Percentiles rank a stretch among this genome's conserved stretches.
phyloP scores from a whole-genome alignment of 2,888 invertebrate species.

The Alviniconcha strummeri region DNA sequence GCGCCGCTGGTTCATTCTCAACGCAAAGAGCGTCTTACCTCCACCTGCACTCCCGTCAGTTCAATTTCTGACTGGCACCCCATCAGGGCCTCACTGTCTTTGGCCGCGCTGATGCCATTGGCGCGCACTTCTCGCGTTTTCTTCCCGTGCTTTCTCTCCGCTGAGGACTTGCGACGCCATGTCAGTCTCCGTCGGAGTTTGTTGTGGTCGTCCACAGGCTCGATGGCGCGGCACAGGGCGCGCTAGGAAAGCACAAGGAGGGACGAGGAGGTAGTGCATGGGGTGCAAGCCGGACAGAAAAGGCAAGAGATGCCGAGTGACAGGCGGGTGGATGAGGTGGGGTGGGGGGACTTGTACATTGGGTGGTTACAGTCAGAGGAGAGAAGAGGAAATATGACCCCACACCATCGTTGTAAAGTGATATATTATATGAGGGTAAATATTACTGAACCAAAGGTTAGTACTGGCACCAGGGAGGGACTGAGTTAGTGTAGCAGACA shows the following conservation, averaged over 20 bases:
- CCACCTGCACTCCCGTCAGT: conserved; percentile 51
- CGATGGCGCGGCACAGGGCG: conserved; percentile 61
- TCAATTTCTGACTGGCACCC: conserved; percentile 59
- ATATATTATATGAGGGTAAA: no score
- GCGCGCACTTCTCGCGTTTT: conserved; percentile 46
- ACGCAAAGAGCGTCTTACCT: conserved; percentile 43
- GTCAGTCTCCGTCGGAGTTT: conserved; percentile 46
- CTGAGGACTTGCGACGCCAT: conserved; percentile 44
- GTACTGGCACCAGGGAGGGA: no score
- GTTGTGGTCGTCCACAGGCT: conserved; percentile 51
- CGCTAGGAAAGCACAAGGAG: conserved; percentile 44
- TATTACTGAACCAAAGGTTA: no score
- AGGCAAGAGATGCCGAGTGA: no score
- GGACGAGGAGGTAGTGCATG: no score
- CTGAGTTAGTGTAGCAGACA: no score
- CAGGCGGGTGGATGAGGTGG: no score
- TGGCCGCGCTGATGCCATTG: conserved; percentile 51
- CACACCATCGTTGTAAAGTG: no score
- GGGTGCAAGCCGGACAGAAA: no score
- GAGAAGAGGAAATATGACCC: no score
- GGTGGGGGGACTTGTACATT: no score
- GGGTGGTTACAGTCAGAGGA: no score
- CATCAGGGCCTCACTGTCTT: conserved; percentile 55
- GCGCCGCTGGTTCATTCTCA: neutral
- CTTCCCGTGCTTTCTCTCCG: conserved; percentile 45